A percentile compares a stretch with the other conserved stretches of the same genome.
Conservation (phyloP, 2,113 vertebrate genomes). For the Pomatostomus ruficeps region DNA sequence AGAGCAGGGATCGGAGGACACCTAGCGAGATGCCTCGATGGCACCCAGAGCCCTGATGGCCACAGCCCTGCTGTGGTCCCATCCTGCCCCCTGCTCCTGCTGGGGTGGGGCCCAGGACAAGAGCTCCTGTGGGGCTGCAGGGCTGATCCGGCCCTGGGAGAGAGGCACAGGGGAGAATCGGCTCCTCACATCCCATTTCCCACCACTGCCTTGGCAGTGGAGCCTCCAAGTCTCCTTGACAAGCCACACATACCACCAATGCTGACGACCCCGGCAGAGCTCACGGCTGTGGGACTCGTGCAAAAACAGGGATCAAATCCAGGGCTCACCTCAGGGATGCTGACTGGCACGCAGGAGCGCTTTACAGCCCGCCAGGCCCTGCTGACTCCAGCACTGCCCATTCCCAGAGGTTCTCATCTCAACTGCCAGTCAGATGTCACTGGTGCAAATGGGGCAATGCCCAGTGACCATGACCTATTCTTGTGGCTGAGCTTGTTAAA, state of each 20-base stretch:
- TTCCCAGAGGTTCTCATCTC: neutral
- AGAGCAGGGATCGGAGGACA: constrained; percentile 37
- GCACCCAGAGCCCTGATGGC: neutral
- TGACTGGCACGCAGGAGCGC: neutral
- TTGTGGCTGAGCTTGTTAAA: neutral
- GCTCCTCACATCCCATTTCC: neutral
- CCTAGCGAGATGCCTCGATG: constrained; percentile 10
- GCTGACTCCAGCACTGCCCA: neutral
- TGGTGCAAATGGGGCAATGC: accelerated
- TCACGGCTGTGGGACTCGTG: neutral
- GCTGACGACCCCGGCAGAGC: neutral
- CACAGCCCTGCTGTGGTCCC: neutral
- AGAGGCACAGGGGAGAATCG: neutral
- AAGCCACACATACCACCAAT: accelerated
- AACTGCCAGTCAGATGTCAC: neutral
- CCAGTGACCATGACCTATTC: neutral
- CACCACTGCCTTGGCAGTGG: neutral
- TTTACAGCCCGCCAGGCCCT: neutral
- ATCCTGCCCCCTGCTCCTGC: neutral
- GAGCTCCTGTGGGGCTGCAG: neutral
- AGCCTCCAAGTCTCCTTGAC: neutral
- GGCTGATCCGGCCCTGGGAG: neutral
- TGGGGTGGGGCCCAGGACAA: accelerated
- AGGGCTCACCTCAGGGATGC: neutral
- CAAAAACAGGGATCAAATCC: neutral